Evolutionary conservation across 2,888 invertebrate species (phyloP).

Genomic region (Gortyna flavago): DNA sequence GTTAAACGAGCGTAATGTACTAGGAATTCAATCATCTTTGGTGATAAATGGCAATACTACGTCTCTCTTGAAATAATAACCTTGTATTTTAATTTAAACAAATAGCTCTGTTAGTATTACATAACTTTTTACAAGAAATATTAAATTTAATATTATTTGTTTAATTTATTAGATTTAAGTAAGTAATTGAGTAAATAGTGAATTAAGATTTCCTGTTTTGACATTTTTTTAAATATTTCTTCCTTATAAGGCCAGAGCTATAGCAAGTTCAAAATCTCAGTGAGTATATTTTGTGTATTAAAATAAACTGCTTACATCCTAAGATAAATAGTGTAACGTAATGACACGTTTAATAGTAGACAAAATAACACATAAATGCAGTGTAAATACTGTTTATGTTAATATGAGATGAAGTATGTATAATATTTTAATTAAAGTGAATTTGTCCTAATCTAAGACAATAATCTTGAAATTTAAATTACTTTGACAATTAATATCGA

Average conservation of each 20-base stretch:
- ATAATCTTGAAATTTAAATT: conserved; percentile 25
- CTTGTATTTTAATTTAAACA: not conserved
- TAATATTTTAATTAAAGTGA: conserved; percentile 29
- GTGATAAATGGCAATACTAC: conserved; percentile 64
- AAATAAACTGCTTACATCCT: conserved; percentile 46
- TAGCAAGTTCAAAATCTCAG: conserved; percentile 11
- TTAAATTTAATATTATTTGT: conserved; percentile 8
- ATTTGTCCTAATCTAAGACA: conserved; percentile 41
- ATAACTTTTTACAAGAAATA: conserved; percentile 4
- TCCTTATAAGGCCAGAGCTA: conserved; percentile 1
- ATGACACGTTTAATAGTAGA: conserved; percentile 16
- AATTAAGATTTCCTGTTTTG: not conserved
- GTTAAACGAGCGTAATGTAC: conserved; percentile 55
- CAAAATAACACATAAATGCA: conserved; percentile 55
- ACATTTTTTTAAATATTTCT: not conserved
- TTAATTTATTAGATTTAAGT: conserved; percentile 2
- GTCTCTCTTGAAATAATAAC: conserved; percentile 10
- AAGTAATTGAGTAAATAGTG: conserved; percentile 21
- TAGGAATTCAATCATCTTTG: conserved; percentile 65
- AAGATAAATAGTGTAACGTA: conserved; percentile 26
- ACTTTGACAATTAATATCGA: conserved; percentile 32
- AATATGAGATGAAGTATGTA: conserved; percentile 23
- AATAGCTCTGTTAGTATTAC: not conserved
- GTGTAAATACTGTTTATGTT: conserved; percentile 57
- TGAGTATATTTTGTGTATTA: conserved; percentile 31